These are phyloP conservation scores for Mastacembelus armatus DNA, from an alignment of 2,797 vertebrate genomes.

Conservation along the genomic window DNA sequence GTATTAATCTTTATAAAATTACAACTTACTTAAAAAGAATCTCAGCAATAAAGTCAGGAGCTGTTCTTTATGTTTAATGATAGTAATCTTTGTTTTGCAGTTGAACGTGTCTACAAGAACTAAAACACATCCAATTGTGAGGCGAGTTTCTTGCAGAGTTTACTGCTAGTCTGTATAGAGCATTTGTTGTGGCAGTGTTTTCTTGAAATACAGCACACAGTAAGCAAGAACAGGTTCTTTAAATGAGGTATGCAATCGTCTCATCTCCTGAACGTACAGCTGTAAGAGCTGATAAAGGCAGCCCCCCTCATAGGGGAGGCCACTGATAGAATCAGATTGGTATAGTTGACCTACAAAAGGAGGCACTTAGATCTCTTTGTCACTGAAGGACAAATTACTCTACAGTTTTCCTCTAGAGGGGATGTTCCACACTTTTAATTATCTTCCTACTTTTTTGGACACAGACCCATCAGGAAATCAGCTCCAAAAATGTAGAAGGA, in stretches of 20 bases:
- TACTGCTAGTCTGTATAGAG: not conserved
- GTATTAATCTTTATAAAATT: conserved; percentile 23
- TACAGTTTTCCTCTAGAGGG: conserved; percentile 46
- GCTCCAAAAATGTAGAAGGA: conserved; percentile 61
- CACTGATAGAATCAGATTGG: conserved; percentile 59
- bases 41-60: not conserved
- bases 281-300: conserved; percentile 60
- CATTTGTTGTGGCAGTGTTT: conserved; percentile 23
- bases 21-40: conserved; percentile 1
- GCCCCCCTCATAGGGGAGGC: conserved; percentile 37
- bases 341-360: conserved; percentile 62
- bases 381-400: conserved; percentile 71
- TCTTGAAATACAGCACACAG: conserved; percentile 30
- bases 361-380: conserved; percentile 65
- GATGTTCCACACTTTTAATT: conserved; percentile 72
- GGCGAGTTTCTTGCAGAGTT: conserved; percentile 1
- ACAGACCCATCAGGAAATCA: conserved; percentile 65
- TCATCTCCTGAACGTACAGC: conserved; percentile 56
- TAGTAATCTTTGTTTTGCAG: not conserved
- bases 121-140: conserved; percentile 1
- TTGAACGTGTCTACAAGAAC: not conserved
- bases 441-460: conserved; percentile 58
- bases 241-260: conserved; percentile 52
- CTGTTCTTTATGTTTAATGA: not conserved
- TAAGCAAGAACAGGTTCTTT: conserved; percentile 38